phyloP scores from a whole-genome alignment of 2,888 invertebrate genomes.

The Heliothis peltigera region DNA sequence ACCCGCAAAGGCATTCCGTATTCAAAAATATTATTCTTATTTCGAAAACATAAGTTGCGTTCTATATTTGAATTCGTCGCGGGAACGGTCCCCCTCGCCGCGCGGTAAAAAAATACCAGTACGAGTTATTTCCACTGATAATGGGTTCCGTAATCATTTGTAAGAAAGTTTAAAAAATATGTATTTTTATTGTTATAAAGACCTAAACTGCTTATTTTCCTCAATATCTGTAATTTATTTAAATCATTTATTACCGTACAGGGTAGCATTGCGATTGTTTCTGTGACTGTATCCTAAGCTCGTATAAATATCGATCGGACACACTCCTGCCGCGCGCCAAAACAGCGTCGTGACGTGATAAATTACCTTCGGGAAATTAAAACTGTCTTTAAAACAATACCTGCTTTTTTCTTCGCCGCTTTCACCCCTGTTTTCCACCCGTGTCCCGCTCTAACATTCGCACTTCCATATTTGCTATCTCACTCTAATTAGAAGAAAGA shows the following conservation, averaged over 20 bases:
- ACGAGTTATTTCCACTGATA: constrained; percentile 23
- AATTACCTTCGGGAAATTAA: constrained; percentile 90
- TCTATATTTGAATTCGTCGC: constrained; percentile 87
- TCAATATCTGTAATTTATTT: no score
- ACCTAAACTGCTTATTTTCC: neutral
- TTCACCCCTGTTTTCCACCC: constrained; percentile 64
- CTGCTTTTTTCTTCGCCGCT: constrained; percentile 78
- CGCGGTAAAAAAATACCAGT: constrained; percentile 68
- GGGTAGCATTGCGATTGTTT: neutral
- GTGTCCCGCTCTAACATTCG: constrained; percentile 55
- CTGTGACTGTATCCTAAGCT: constrained; percentile 54
- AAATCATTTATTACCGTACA: neutral
- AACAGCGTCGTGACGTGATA: constrained; percentile 79
- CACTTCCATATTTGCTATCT: constrained; percentile 32
- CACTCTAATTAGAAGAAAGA: constrained; percentile 56
- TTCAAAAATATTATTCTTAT: constrained; percentile 80
- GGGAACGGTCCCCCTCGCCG: constrained; percentile 80
- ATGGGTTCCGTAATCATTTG: constrained; percentile 51
- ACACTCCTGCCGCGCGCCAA: constrained; percentile 71
- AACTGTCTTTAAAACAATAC: constrained; percentile 89
- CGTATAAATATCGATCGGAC: constrained; percentile 74
- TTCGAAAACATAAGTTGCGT: constrained; percentile 77
- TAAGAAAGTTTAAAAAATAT: neutral
- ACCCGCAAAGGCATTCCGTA: constrained; percentile 85
- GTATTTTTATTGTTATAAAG: neutral